Percentiles rank a stretch among this genome's conserved stretches.
These are phyloP conservation scores for Drosophila ezoana DNA, from an alignment of 2,888 invertebrate genomes.

Conservation along the genomic window DNA sequence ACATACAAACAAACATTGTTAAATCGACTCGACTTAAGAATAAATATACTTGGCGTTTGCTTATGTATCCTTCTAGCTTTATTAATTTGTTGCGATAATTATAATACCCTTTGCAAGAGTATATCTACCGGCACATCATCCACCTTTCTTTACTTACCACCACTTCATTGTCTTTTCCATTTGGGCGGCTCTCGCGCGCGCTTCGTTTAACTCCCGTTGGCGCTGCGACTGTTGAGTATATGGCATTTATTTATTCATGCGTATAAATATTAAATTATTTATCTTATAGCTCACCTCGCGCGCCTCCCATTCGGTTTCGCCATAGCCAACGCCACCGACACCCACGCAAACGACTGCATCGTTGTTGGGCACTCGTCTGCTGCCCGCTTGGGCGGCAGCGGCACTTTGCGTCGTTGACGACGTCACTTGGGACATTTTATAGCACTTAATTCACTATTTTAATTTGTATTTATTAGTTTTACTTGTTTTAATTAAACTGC, in stretches of 20 bases:
- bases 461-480: constrained; percentile 8
- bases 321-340: constrained; percentile 70
- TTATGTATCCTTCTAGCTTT: no score
- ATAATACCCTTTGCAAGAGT: no score
- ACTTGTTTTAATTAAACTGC: constrained; percentile 38
- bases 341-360: constrained; percentile 58
- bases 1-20: no score
- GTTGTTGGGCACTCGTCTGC: constrained; percentile 53
- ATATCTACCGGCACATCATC: no score
- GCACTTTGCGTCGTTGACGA: constrained; percentile 63
- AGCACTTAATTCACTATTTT: constrained; percentile 5
- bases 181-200: constrained; percentile 96
- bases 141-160: constrained; percentile 87
- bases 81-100: no score
- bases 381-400: constrained; percentile 47
- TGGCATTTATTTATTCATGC: constrained; percentile 8
- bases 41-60: no score
- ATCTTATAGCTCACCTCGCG: constrained; percentile 76
- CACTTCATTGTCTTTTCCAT: constrained; percentile 99
- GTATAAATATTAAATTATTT: not conserved
- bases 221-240: constrained; percentile 83
- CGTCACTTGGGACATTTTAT: constrained; percentile 56
- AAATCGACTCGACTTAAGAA: no score
- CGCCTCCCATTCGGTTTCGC: constrained; percentile 85
- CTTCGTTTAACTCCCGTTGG: constrained; percentile 94